Percentiles rank a stretch among this genome's conserved stretches.
Evolutionary conservation across 1,140 invertebrate species (phyloP).

Genomic region (Drosophila fuyamai): DNA sequence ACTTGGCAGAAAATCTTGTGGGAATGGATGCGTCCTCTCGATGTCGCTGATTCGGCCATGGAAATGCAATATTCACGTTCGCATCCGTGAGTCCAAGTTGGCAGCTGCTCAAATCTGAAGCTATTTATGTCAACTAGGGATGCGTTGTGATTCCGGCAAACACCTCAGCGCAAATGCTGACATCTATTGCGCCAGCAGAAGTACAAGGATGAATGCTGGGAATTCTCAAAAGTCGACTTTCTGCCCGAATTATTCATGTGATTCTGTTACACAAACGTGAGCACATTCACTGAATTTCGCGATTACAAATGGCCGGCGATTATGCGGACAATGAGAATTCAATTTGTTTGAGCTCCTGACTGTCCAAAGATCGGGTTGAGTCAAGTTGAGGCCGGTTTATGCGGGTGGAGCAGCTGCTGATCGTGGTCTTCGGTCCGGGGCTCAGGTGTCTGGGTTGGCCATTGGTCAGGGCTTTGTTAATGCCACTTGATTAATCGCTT

Average conservation of each 20-base stretch:
- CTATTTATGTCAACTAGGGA: slow-evolving; percentile 50
- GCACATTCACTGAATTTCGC: slow-evolving; percentile 59
- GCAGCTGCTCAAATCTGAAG: slow-evolving; percentile 69
- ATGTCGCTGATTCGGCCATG: slow-evolving; percentile 47
- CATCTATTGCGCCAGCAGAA: slow-evolving; percentile 20
- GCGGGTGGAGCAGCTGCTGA: slow-evolving; percentile 52
- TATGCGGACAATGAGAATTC: slow-evolving; percentile 79
- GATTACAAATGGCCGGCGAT: slow-evolving; percentile 70
- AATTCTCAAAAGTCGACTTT: slow-evolving; percentile 42
- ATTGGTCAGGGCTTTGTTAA: slow-evolving; percentile 75
- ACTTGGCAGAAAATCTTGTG: slow-evolving; percentile 69
- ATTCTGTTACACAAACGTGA: slow-evolving; percentile 78
- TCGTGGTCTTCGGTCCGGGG: slow-evolving; percentile 55
- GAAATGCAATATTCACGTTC: slow-evolving; percentile 32
- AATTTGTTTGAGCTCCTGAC: slow-evolving; percentile 72
- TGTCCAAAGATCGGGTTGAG: slow-evolving; percentile 28
- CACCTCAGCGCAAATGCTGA: slow-evolving; percentile 22
- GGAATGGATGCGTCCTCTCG: slow-evolving; percentile 29
- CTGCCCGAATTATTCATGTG: slow-evolving; percentile 59
- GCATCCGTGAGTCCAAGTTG: slow-evolving; percentile 75
- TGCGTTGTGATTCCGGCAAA: slow-evolving; percentile 12
- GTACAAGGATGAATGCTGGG: slow-evolving; percentile 3
- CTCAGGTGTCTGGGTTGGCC: slow-evolving; percentile 63
- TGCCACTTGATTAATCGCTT: slow-evolving; percentile 79
- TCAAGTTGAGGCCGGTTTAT: slow-evolving; percentile 22